Evolutionary conservation across 1,140 invertebrate species (phyloP).

Genomic region (Drosophila jambulina): DNA sequence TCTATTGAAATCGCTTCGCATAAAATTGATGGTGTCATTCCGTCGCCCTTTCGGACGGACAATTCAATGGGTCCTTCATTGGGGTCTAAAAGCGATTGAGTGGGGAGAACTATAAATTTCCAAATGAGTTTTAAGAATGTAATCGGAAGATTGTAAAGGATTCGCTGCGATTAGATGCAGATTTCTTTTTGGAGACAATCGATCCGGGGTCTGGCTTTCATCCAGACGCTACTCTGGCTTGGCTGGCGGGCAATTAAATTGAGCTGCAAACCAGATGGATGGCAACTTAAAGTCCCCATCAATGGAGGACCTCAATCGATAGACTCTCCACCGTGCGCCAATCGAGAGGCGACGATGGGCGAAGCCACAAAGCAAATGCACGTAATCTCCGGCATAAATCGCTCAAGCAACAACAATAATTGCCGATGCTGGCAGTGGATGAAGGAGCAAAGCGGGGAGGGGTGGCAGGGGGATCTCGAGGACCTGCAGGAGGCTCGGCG

Average conservation of each 20-base stretch:
- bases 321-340: slow-evolving; percentile 28
- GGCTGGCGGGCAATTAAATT: no score
- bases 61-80: slow-evolving; percentile 4
- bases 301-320: slow-evolving; percentile 27
- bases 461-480: slow-evolving; percentile 2
- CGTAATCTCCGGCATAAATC: slow-evolving; percentile 73
- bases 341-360: slow-evolving; percentile 31
- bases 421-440: slow-evolving; percentile 40
- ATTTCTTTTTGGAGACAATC: not conserved
- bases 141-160: not conserved
- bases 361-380: slow-evolving; percentile 57
- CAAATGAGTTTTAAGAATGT: not conserved
- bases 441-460: not conserved
- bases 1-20: slow-evolving; percentile 27
- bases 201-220: not conserved
- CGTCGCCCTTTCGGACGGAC: slow-evolving; percentile 7
- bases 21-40: slow-evolving; percentile 31
- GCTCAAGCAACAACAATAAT: slow-evolving; percentile 65
- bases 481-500: slow-evolving; percentile 9
- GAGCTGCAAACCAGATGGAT: slow-evolving; percentile 6
- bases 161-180: not conserved
- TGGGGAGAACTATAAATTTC: not conserved
- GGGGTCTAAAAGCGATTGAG: slow-evolving; percentile 2
- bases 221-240: not conserved
- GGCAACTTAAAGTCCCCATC: slow-evolving; percentile 29